These are phyloP conservation scores for Coregonus sp. DNA, from an alignment of 2,797 vertebrate species.

Conservation along the genomic window DNA sequence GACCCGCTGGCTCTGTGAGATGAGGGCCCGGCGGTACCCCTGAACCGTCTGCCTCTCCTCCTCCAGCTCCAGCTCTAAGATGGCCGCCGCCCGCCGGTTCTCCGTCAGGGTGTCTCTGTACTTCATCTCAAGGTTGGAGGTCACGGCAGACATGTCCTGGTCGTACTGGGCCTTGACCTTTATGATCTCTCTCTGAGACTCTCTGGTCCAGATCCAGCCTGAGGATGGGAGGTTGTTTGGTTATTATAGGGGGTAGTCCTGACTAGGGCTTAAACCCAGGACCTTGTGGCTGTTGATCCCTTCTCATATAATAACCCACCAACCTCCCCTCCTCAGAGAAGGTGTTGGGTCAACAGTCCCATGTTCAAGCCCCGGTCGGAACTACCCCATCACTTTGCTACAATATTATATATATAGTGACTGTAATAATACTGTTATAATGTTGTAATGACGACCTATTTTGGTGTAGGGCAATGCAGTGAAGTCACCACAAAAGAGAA, in stretches of 20 bases:
- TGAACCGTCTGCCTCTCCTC: conserved; percentile 87
- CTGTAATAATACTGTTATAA: neutral
- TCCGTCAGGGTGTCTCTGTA: conserved; percentile 85
- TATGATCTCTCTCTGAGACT: conserved; percentile 11
- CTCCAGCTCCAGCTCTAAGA: conserved; percentile 89
- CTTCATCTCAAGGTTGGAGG: conserved; percentile 82
- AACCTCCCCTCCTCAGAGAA: no score
- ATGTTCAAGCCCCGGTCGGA: neutral
- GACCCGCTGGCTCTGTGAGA: conserved; percentile 87
- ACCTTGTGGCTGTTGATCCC: no score
- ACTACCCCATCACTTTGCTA: neutral
- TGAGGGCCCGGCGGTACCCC: conserved; percentile 86
- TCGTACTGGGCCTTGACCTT: conserved; percentile 68
- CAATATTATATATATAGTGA: neutral
- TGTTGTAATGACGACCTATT: no score
- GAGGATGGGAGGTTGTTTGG: neutral
- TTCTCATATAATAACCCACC: neutral
- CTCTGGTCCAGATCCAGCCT: conserved; percentile 18
- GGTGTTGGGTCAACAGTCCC: neutral
- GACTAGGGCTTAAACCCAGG: no score
- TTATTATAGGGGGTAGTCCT: neutral
- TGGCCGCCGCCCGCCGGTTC: conserved; percentile 79
- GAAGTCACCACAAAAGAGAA: no score
- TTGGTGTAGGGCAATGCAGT: no score
- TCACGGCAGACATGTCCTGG: conserved; percentile 73